phyloP scores from a whole-genome alignment of 2,113 vertebrate species.

The Vireo altiloquus region DNA sequence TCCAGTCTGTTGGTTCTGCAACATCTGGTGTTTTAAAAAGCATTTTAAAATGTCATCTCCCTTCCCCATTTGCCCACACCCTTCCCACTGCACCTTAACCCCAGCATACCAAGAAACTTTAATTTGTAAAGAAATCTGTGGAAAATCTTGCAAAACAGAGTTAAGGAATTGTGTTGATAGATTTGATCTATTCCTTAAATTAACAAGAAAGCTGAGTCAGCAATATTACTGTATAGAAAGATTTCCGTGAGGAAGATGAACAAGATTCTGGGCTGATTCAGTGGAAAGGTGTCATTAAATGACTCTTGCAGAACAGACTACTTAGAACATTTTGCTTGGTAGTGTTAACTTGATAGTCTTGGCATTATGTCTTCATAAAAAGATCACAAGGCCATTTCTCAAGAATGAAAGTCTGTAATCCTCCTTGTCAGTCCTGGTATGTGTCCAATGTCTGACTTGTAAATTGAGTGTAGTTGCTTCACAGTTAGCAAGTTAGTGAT shows the following conservation, averaged over 20 bases:
- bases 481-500: not conserved
- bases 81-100: conserved; percentile 38
- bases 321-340: not conserved
- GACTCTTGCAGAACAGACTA: not conserved
- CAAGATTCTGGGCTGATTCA: conserved; percentile 3
- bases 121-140: not conserved
- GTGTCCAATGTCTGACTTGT: not conserved
- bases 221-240: not conserved
- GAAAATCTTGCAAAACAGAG: not conserved
- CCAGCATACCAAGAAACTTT: conserved; percentile 21
- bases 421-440: not conserved
- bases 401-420: not conserved
- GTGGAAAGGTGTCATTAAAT: not conserved
- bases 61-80: not conserved
- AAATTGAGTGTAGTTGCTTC: not conserved
- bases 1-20: conserved; percentile 50
- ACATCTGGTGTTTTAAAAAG: conserved; percentile 67
- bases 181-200: not conserved
- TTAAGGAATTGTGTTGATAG: not conserved
- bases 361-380: not conserved
- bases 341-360: conserved; percentile 20
- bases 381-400: not conserved
- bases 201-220: not conserved
- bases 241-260: not conserved
- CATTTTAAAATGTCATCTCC: conserved; percentile 54